Conservation (phyloP, 2,113 vertebrate species). For the Chelonoidis abingdonii region DNA sequence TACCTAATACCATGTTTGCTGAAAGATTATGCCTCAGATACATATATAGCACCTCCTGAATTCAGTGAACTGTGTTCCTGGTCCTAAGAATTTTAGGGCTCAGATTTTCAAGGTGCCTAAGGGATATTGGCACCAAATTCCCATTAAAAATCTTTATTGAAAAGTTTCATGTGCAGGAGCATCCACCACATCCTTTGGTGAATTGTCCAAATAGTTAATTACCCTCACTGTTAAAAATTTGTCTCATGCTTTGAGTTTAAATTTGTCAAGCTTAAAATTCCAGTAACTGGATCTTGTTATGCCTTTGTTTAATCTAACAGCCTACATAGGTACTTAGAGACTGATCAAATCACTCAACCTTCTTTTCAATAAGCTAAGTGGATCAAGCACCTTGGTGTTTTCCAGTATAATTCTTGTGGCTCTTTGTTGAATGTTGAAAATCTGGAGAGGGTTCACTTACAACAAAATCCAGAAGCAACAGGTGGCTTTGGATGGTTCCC, state of each 20-base stretch:
- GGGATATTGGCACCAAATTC: conserved; percentile 24
- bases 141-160: not conserved
- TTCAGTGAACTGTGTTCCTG: conserved; percentile 43
- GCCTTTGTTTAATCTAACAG: not conserved
- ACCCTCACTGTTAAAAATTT: conserved; percentile 5
- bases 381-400: not conserved
- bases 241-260: not conserved
- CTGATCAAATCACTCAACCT: not conserved
- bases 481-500: not conserved
- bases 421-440: not conserved
- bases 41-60: not conserved
- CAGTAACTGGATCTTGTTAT: not conserved
- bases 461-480: not conserved
- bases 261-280: not conserved
- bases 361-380: not conserved
- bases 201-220: conserved; percentile 17
- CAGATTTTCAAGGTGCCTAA: not conserved
- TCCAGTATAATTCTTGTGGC: not conserved
- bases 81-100: not conserved
- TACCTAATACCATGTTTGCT: too few relatives aligned
- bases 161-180: conserved; percentile 13
- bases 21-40: too few relatives aligned
- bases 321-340: not conserved
- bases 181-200: not conserved
- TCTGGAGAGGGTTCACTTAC: not conserved